Evolutionary conservation across 1,140 invertebrate species (phyloP).

Genomic region (Thaumatotibia leucotreta): DNA sequence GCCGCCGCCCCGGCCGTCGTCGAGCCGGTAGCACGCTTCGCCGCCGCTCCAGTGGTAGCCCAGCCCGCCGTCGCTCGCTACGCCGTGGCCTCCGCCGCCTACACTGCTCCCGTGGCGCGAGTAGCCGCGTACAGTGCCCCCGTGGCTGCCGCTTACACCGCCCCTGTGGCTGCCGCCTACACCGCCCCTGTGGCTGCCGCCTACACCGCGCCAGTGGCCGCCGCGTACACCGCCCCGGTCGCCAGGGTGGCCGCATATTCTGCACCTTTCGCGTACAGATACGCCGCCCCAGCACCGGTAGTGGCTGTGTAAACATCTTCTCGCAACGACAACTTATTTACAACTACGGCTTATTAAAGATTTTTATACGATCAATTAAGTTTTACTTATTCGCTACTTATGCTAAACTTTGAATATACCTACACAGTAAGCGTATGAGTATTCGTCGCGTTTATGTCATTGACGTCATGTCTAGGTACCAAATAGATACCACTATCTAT

Average conservation of each 20-base stretch:
- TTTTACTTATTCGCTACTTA: background rate
- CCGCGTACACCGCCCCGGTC: slow-evolving; percentile 36
- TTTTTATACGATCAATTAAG: slow-evolving; percentile 17
- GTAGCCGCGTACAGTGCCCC: slow-evolving; percentile 27
- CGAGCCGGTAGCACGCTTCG: slow-evolving; percentile 4
- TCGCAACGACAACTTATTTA: slow-evolving; percentile 25
- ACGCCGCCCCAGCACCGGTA: slow-evolving; percentile 35
- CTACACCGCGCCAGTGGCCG: slow-evolving; percentile 22
- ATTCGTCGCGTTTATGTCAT: too few species aligned
- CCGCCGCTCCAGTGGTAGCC: slow-evolving; percentile 6
- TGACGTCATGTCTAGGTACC: too few species aligned
- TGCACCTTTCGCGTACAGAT: slow-evolving; percentile 27
- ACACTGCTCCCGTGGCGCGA: slow-evolving; percentile 20
- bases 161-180: slow-evolving; percentile 27
- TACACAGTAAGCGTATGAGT: background rate
- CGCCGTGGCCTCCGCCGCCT: slow-evolving; percentile 3
- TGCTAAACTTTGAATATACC: too few species aligned
- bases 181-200: slow-evolving; percentile 29
- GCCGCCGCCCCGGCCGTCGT: slow-evolving; percentile 30
- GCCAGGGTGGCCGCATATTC: slow-evolving; percentile 39
- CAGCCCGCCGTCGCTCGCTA: background rate
- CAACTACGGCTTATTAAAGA: slow-evolving; percentile 36
- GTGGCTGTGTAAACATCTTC: slow-evolving; percentile 39
- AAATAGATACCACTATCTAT: too few species aligned
- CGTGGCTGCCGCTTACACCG: slow-evolving; percentile 13